Conservation (phyloP, 2,797 vertebrate genomes). For the Hephaestus fuliginosus region DNA sequence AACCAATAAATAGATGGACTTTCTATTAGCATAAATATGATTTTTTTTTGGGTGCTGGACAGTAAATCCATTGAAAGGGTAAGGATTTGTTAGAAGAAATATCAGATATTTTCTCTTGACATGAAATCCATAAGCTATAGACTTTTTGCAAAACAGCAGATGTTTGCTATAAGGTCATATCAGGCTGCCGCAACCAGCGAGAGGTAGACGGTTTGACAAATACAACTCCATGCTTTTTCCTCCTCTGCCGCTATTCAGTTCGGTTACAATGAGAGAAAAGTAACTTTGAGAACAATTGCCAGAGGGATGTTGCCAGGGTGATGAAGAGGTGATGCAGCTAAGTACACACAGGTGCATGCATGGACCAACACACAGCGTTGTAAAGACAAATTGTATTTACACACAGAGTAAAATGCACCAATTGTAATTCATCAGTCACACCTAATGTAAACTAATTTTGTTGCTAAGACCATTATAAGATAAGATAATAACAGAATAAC, state of each 20-base stretch:
- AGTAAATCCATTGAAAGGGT: slow-evolving; percentile 81
- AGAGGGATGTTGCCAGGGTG: slow-evolving; percentile 39
- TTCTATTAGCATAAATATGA: slow-evolving; percentile 82
- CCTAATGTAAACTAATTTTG: neutral
- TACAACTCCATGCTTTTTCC: slow-evolving; percentile 41
- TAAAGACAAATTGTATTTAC: neutral
- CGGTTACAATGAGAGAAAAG: slow-evolving; percentile 45
- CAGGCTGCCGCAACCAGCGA: slow-evolving; percentile 53
- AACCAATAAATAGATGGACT: slow-evolving; percentile 80
- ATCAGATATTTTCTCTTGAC: slow-evolving; percentile 79
- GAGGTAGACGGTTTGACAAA: slow-evolving; percentile 68
- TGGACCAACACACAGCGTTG: neutral
- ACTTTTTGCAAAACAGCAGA: slow-evolving; percentile 76
- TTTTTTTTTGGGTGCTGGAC: slow-evolving; percentile 70
- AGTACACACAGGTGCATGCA: slow-evolving; percentile 21
- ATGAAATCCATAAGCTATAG: slow-evolving; percentile 81
- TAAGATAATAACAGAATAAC: neutral
- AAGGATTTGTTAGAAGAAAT: slow-evolving; percentile 82
- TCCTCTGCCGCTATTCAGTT: slow-evolving; percentile 41
- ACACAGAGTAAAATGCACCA: neutral
- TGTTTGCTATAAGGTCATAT: slow-evolving; percentile 81
- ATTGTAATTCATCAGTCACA: slow-evolving; percentile 1
- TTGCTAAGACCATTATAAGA: neutral
- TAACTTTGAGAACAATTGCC: slow-evolving; percentile 46
- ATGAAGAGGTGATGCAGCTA: slow-evolving; percentile 35